Percentiles rank a stretch among this genome's conserved stretches.
These are phyloP conservation scores for Globia sparganii DNA, from an alignment of 2,888 invertebrate genomes.

Conservation along the genomic window DNA sequence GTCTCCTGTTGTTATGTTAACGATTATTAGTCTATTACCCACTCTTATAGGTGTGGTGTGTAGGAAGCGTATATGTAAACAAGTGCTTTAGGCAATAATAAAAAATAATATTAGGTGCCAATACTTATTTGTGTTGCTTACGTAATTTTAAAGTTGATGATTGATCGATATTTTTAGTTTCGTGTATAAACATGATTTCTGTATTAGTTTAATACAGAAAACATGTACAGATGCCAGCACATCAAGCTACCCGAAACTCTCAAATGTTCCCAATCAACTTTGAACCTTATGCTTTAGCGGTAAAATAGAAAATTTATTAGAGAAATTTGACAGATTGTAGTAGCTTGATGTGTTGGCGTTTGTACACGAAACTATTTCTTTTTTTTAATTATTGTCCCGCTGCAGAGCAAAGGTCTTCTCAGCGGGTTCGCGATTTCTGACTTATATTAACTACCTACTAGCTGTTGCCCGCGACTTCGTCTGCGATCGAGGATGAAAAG, in stretches of 20 bases:
- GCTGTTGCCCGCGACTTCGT: too few species aligned
- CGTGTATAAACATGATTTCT: constrained; percentile 46
- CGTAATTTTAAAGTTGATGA: constrained; percentile 62
- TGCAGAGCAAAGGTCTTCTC: too few species aligned
- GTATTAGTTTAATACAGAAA: constrained; percentile 22
- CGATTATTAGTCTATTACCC: constrained; percentile 62
- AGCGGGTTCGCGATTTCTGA: too few species aligned
- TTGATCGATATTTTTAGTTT: constrained; percentile 66
- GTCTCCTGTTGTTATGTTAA: constrained; percentile 55
- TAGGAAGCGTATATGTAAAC: constrained; percentile 67
- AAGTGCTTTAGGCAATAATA: constrained; percentile 65
- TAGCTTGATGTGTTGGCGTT: too few species aligned
- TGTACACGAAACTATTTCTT: too few species aligned
- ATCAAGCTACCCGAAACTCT: too few species aligned
- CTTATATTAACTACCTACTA: background rate
- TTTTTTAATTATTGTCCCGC: background rate
- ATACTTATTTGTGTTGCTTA: constrained; percentile 64
- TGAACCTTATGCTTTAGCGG: too few species aligned
- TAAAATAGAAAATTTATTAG: too few species aligned
- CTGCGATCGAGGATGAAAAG: too few species aligned
- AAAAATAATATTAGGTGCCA: constrained; percentile 66
- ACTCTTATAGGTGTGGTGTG: constrained; percentile 47
- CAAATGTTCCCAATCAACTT: too few species aligned
- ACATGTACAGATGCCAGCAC: too few species aligned
- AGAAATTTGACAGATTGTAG: too few species aligned